Conservation (phyloP, 2,797 vertebrate species). For the Cheirogaleus major region DNA sequence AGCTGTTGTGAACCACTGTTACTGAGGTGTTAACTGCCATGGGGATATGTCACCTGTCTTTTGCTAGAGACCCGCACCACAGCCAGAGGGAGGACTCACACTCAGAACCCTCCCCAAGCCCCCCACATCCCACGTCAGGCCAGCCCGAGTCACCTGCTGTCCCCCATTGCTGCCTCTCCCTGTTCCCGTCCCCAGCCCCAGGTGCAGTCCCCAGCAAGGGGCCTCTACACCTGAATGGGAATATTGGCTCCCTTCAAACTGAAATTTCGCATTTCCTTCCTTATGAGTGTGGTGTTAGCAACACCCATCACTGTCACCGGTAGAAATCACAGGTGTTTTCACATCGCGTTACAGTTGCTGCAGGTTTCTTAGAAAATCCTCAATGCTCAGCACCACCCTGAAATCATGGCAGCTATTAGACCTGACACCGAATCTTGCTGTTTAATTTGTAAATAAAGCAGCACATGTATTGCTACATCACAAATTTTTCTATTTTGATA, state of each 20-base stretch:
- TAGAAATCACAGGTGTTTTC: neutral
- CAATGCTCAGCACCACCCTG: neutral
- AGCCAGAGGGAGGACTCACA: neutral
- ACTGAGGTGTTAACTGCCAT: accelerated
- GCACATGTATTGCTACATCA: neutral
- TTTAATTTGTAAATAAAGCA: neutral
- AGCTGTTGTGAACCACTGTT: neutral
- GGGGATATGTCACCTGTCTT: accelerated
- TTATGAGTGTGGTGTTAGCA: neutral
- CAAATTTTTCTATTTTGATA: neutral
- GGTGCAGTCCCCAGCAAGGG: neutral
- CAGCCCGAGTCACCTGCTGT: neutral
- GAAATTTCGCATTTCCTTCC: neutral
- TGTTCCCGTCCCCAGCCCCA: neutral
- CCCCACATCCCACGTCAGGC: neutral
- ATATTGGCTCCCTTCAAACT: too few species aligned
- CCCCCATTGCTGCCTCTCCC: too few species aligned
- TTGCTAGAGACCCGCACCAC: neutral
- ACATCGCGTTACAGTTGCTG: neutral
- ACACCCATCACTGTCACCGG: neutral
- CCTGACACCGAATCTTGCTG: neutral
- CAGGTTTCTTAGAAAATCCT: neutral
- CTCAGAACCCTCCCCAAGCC: neutral
- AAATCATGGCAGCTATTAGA: neutral
- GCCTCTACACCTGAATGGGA: neutral